Evolutionary conservation across 30 jellyfish, hydroid and myxozoan species (phyloP).

Genomic region (Cassiopea xamachana): DNA sequence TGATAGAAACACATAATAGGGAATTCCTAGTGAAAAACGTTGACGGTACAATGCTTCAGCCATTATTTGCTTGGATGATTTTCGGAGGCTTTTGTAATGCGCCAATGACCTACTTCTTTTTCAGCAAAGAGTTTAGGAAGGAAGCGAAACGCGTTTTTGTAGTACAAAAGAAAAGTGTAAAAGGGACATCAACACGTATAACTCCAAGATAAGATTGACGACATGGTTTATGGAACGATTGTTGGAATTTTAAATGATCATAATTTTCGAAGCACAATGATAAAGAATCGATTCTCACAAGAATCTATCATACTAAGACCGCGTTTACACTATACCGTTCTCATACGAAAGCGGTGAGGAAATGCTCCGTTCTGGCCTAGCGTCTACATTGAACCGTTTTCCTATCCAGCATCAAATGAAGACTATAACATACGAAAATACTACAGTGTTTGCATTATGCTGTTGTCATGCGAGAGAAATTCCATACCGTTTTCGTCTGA

Average conservation of each 20-base stretch:
- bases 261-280: neutral
- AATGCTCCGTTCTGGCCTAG: too few species aligned
- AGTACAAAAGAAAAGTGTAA: neutral
- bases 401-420: too few species aligned
- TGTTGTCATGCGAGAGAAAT: too few species aligned
- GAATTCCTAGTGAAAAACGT: neutral
- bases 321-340: too few species aligned
- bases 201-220: neutral
- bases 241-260: neutral
- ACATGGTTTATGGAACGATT: neutral
- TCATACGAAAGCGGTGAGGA: too few species aligned
- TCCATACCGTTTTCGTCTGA: too few species aligned
- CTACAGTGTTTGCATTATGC: too few species aligned
- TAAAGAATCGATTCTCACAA: too few species aligned
- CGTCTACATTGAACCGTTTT: too few species aligned
- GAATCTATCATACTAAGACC: too few species aligned
- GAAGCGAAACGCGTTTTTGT: conserved; percentile 23
- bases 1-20: neutral
- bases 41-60: conserved; percentile 17
- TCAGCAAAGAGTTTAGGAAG: conserved; percentile 66
- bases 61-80: conserved; percentile 31
- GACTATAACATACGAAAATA: too few species aligned
- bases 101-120: conserved; percentile 49
- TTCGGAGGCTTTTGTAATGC: conserved; percentile 67
- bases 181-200: neutral